Evolutionary conservation across 2,113 vertebrate species (phyloP).

Genomic region (Pollimyrus isidori): DNA sequence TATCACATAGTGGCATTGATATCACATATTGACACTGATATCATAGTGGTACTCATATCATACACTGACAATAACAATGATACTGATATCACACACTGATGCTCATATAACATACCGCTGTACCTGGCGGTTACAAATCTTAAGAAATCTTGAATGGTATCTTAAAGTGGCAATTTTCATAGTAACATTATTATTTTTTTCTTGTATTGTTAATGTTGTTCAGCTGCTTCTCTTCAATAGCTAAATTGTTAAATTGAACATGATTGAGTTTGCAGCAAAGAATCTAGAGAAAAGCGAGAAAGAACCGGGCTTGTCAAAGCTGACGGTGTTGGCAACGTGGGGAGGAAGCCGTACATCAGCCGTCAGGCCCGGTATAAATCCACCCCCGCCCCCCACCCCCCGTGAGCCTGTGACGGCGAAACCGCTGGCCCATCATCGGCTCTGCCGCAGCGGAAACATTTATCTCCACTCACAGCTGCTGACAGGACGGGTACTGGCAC

Average conservation of each 20-base stretch:
- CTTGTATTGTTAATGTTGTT: background rate
- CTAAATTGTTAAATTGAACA: background rate
- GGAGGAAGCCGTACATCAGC: background rate
- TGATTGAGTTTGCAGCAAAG: background rate
- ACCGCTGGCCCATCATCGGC: background rate
- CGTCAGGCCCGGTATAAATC: background rate
- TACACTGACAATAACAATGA: background rate
- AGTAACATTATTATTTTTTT: background rate
- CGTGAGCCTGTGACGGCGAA: background rate
- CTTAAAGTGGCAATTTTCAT: background rate
- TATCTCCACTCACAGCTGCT: conserved; percentile 12
- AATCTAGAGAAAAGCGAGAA: background rate
- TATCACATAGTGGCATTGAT: background rate
- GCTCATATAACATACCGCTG: background rate
- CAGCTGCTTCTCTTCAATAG: background rate
- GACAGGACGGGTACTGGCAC: background rate
- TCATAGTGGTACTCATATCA: background rate
- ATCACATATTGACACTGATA: background rate
- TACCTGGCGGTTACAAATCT: background rate
- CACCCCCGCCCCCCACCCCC: background rate
- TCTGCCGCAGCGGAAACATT: background rate
- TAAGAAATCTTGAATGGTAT: background rate
- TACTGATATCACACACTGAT: background rate
- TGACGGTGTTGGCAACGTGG: background rate
- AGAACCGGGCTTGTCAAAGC: background rate